Conservation (phyloP, 1,140 invertebrate genomes). For the Colletes latitarsis region DNA sequence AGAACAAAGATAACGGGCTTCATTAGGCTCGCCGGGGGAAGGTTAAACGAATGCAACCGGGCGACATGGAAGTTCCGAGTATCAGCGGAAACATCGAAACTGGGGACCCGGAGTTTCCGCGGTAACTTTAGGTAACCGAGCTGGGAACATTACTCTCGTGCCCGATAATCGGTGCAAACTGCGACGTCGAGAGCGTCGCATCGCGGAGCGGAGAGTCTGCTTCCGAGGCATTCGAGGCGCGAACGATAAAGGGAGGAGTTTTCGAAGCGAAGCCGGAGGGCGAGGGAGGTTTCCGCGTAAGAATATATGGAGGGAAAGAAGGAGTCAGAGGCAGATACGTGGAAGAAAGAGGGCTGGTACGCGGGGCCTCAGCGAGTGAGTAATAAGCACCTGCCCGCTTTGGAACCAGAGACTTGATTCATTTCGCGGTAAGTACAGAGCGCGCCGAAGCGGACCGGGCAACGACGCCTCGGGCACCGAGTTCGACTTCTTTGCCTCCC, state of each 20-base stretch:
- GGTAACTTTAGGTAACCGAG: slow-evolving; percentile 29
- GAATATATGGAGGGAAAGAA: slow-evolving; percentile 68
- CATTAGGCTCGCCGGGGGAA: neutral
- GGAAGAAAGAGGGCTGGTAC: slow-evolving; percentile 47
- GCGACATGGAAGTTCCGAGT: slow-evolving; percentile 18
- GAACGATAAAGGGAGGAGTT: slow-evolving; percentile 67
- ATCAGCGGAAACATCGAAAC: slow-evolving; percentile 54
- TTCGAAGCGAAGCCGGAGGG: slow-evolving; percentile 71
- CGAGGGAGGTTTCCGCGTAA: slow-evolving; percentile 74
- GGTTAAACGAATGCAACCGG: neutral
- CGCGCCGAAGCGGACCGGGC: slow-evolving; percentile 63
- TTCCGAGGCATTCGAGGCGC: slow-evolving; percentile 49
- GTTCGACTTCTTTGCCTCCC: slow-evolving; percentile 56
- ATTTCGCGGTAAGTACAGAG: slow-evolving; percentile 81
- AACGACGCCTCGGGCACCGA: slow-evolving; percentile 73
- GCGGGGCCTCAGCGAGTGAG: slow-evolving; percentile 68
- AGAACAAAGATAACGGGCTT: slow-evolving; percentile 2
- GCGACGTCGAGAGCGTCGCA: slow-evolving; percentile 32
- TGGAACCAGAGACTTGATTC: slow-evolving; percentile 79
- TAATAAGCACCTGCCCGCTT: slow-evolving; percentile 81
- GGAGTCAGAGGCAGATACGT: slow-evolving; percentile 44
- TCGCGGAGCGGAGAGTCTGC: slow-evolving; percentile 6
- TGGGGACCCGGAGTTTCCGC: slow-evolving; percentile 51
- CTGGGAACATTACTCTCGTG: slow-evolving; percentile 55
- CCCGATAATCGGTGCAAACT: slow-evolving; percentile 51